Evolutionary conservation across 2,113 vertebrate species (phyloP).

Genomic region (Anoura caudifer): DNA sequence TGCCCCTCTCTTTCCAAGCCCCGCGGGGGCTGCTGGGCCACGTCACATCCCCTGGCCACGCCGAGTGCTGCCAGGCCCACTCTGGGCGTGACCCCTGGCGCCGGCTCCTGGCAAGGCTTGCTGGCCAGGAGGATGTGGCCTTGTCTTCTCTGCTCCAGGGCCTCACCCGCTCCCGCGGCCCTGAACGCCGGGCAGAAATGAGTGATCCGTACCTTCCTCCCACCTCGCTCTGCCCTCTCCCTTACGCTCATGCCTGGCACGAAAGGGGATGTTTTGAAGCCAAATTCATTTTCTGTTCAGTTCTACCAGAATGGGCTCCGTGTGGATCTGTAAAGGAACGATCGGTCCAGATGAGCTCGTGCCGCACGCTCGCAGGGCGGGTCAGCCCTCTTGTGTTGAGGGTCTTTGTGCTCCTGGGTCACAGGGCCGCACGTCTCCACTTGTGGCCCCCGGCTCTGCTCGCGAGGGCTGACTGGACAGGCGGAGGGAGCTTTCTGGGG

Average conservation of each 20-base stretch:
- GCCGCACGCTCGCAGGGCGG: not conserved
- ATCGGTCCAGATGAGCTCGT: not conserved
- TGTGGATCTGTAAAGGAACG: not conserved
- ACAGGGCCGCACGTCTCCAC: not conserved
- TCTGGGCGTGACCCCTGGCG: too few relatives aligned
- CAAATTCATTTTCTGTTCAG: not conserved
- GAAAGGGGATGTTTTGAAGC: not conserved
- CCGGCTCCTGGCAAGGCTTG: too few relatives aligned
- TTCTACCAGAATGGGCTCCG: not conserved
- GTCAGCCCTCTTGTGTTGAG: not conserved
- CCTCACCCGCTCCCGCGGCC: not conserved
- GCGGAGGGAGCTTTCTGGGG: not conserved
- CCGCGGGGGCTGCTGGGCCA: not conserved
- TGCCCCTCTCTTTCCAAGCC: not conserved
- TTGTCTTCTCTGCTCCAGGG: too few relatives aligned
- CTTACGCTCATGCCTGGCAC: not conserved
- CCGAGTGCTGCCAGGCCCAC: not conserved
- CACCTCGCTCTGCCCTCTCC: constrained; percentile 13
- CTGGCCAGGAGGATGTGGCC: too few relatives aligned
- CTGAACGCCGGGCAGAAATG: not conserved
- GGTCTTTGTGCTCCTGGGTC: not conserved
- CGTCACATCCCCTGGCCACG: not conserved
- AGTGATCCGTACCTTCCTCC: not conserved
- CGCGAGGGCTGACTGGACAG: not conserved
- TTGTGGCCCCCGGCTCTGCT: not conserved